Base-by-base conservation (phyloP, 92 coral and sea anemone genomes). In the Galaxea fascicularis region DNA sequence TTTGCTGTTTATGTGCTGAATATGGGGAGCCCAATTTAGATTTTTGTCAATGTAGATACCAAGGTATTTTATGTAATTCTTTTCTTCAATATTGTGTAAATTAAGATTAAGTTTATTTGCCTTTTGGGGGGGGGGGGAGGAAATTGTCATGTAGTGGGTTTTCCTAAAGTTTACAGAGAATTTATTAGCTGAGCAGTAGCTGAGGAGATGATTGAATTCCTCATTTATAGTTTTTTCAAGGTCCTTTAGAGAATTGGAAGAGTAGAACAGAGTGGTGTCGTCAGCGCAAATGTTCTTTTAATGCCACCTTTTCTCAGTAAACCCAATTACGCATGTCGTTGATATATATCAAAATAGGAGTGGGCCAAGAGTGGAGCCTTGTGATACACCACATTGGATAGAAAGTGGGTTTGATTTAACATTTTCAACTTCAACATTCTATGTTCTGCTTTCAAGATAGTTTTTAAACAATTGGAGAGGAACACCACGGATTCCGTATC, bases 281-380 rank as follows among this genome's bases (percentile, higher is more conserved):
- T n/a, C 69, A 63, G n/a, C n/a, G 69, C 69, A 27, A 63, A 63
- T 7, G 69, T 63, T 63, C 69, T 63, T 5, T n/a, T 63, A 63
- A 4, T 63, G n/a, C n/a, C 0, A 15, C 35, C 28, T 63, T 63
- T 63, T 0, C 15, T 16, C n/a, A 63, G 35, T n/a, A n/a, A n/a
- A n/a, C n/a, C n/a, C 69, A 63, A n/a, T 63, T 63, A 16, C 4
- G 28, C 69, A 63, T 63, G 69, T 27, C 69, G 69, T 63, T 63
- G 12, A 58, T 8, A 58, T 58, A 63, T 63, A 1, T 22, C 15
- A 27, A 30, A 63, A 63, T 26, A 63, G 24, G 10, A 63, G 69
- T 0, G 69, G 18, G 35, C 69, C 69, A 11, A 63, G 69, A 27
- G 69, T 63, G 35, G 69, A 63, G 12, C 29, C 69, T 2, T 63